Evolutionary conservation across 2,888 invertebrate species (phyloP).

Genomic region (Drosophila putrida): DNA sequence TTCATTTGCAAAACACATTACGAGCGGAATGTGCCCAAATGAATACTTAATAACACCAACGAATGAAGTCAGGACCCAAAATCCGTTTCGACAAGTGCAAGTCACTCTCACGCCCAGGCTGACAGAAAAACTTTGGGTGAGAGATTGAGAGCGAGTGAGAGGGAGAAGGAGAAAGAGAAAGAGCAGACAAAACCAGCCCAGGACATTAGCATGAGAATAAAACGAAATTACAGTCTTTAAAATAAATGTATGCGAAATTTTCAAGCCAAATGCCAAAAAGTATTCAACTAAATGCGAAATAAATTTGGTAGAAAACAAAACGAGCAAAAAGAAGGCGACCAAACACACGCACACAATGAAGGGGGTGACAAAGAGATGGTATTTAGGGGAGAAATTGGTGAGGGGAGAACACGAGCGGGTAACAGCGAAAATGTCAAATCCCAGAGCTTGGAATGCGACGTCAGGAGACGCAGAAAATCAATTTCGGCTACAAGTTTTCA

Average conservation of each 20-base stretch:
- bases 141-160: neutral
- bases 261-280: conserved; percentile 70
- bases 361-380: neutral
- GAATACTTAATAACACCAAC: conserved; percentile 68
- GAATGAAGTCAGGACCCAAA: conserved; percentile 37
- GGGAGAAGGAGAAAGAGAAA: neutral
- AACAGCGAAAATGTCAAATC: conserved; percentile 73
- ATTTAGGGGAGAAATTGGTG: neutral
- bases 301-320: conserved; percentile 74
- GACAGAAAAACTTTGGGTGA: neutral
- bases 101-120: conserved; percentile 38
- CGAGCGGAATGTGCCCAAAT: conserved; percentile 65
- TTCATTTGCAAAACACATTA: conserved; percentile 50
- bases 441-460: conserved; percentile 68
- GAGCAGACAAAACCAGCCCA: conserved; percentile 25
- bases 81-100: conserved; percentile 55
- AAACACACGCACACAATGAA: neutral
- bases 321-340: conserved; percentile 34
- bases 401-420: conserved; percentile 23
- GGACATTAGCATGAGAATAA: conserved; percentile 75
- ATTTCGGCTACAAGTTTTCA: conserved; percentile 79
- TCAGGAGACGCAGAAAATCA: conserved; percentile 75
- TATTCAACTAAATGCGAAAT: conserved; percentile 79
- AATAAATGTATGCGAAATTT: conserved; percentile 78
- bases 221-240: conserved; percentile 79